These are phyloP conservation scores for Acyrthosiphon pisum DNA, from an alignment of 1,140 invertebrate species.

Conservation along the genomic window DNA sequence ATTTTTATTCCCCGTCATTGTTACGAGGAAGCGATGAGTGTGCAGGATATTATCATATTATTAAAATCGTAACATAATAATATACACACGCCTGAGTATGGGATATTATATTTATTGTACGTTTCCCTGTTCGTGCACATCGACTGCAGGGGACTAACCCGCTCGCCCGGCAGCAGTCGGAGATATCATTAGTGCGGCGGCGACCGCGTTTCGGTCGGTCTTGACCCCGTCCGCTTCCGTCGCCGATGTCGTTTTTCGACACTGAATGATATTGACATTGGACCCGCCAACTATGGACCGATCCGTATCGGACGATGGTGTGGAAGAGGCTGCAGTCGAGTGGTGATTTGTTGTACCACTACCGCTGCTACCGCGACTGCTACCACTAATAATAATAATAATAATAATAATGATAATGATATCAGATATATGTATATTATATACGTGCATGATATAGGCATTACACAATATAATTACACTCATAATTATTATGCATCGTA, in stretches of 20 bases:
- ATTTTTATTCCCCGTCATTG: background rate
- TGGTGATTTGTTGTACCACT: background rate
- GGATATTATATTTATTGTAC: background rate
- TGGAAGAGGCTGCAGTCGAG: background rate
- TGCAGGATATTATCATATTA: background rate
- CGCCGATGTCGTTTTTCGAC: constrained; percentile 25
- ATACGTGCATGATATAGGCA: background rate
- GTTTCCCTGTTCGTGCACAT: background rate
- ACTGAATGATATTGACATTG: constrained; percentile 46
- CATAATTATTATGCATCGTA: background rate
- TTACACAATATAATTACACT: background rate
- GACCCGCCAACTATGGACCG: background rate
- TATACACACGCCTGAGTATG: background rate
- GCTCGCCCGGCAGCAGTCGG: too few relatives aligned
- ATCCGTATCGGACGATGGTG: background rate
- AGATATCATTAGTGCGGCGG: background rate
- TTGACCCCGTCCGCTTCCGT: background rate
- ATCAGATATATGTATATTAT: background rate
- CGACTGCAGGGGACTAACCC: background rate
- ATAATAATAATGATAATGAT: background rate
- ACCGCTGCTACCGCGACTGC: background rate
- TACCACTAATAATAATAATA: background rate
- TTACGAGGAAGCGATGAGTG: background rate
- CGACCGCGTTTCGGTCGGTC: constrained; percentile 5
- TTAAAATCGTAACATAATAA: background rate